Conservation (phyloP, 2,113 vertebrate species). For the Esox niger region DNA sequence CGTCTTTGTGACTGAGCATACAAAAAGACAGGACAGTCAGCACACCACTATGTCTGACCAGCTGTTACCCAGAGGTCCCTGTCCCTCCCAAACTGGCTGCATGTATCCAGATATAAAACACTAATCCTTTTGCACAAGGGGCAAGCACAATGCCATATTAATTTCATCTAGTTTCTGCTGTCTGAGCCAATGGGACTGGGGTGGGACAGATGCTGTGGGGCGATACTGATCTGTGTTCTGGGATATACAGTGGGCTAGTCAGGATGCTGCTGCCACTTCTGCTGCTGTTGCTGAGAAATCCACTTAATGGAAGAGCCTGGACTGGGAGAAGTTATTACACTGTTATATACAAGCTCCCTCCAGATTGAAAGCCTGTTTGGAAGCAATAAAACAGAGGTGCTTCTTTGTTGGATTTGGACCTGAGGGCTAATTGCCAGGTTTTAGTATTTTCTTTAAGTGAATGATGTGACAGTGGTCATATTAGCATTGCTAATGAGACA, state of each 20-base stretch:
- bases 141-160: conserved; percentile 53
- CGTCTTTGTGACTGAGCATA: conserved; percentile 27
- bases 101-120: conserved; percentile 33
- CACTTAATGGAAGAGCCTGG: conserved; percentile 48
- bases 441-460: not conserved
- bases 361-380: not conserved
- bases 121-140: conserved; percentile 47
- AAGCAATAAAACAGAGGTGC: not conserved
- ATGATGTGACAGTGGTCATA: not conserved
- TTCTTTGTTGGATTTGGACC: not conserved
- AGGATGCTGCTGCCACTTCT: conserved; percentile 42
- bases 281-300: conserved; percentile 49
- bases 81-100: not conserved
- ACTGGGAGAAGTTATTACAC: not conserved
- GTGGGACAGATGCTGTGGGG: conserved; percentile 32
- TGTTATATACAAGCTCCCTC: not conserved
- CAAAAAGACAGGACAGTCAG: conserved; percentile 26
- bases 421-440: not conserved
- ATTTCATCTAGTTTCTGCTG: conserved; percentile 56
- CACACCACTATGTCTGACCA: conserved; percentile 12
- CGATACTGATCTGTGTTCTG: conserved; percentile 32
- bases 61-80: conserved; percentile 12
- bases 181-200: conserved; percentile 49
- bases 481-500: conserved; percentile 5
- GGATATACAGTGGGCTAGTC: conserved; percentile 40